Conservation (phyloP, 2,888 invertebrate genomes). For the Proisotoma minuta region DNA sequence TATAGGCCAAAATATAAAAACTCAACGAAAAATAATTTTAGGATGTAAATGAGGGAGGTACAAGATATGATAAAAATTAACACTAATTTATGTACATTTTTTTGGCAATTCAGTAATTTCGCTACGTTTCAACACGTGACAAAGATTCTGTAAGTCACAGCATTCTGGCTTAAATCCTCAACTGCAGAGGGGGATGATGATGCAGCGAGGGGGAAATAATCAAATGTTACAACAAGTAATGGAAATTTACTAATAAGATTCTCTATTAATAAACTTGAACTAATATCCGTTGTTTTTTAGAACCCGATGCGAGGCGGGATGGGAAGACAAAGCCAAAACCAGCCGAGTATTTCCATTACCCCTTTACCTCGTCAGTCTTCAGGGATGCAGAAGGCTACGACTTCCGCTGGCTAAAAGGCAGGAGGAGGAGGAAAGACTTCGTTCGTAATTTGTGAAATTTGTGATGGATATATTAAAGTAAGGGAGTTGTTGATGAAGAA, state of each 20-base stretch:
- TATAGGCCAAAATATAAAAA: too few species aligned
- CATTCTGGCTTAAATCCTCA: conserved; percentile 32
- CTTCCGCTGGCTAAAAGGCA: conserved; percentile 50
- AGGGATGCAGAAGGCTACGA: conserved; percentile 49
- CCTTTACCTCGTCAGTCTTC: conserved; percentile 67
- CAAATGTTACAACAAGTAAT: conserved; percentile 41
- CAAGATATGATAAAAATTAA: too few species aligned
- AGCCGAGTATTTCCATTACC: conserved; percentile 86
- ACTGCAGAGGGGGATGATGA: conserved; percentile 37
- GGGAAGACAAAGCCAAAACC: conserved; percentile 52
- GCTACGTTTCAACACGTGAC: too few species aligned
- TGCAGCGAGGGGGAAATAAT: conserved; percentile 22
- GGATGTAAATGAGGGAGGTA: too few species aligned
- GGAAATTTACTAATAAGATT: conserved; percentile 21
- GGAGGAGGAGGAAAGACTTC: conserved; percentile 60
- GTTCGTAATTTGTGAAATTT: conserved; percentile 93
- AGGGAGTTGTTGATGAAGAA: conserved; percentile 10
- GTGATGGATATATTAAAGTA: conserved; percentile 88
- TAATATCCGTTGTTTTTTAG: neutral
- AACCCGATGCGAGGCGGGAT: conserved; percentile 7
- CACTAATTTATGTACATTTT: too few species aligned
- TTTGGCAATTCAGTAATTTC: too few species aligned
- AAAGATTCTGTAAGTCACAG: too few species aligned
- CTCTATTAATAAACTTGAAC: neutral
- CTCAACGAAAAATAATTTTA: too few species aligned